A percentile compares a stretch with the other conserved stretches of the same genome.
phyloP scores from a whole-genome alignment of 2,113 vertebrate genomes.

The Colistium nudipinnis region DNA sequence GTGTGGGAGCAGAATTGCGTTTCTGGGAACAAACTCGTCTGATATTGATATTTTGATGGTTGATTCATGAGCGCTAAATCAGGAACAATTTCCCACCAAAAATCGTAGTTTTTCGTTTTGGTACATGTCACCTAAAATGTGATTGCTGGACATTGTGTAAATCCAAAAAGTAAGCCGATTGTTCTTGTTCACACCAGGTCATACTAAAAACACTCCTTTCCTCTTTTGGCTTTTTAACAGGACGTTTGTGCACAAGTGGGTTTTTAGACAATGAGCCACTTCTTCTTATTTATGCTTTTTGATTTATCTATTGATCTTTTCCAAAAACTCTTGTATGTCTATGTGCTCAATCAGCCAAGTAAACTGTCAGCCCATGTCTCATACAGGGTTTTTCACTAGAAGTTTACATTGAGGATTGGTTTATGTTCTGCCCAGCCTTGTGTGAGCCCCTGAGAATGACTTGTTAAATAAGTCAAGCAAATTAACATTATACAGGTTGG shows the following conservation, averaged over 20 bases:
- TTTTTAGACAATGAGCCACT: neutral
- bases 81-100: neutral
- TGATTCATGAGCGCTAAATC: too few relatives aligned
- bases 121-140: neutral
- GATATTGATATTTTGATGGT: too few relatives aligned
- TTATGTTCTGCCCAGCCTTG: neutral
- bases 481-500: conserved; percentile 42
- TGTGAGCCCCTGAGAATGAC: conserved; percentile 10
- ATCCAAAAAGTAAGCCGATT: neutral
- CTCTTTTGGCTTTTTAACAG: neutral
- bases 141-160: conserved; percentile 2
- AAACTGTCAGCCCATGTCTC: neutral
- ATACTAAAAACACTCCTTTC: neutral
- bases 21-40: too few relatives aligned
- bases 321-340: neutral
- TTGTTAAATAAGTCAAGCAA: conserved; percentile 34
- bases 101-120: conserved; percentile 14
- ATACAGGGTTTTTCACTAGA: neutral
- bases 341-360: neutral
- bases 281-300: neutral
- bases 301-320: neutral
- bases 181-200: neutral
- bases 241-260: too few relatives aligned
- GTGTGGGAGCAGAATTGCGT: neutral
- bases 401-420: neutral